Conservation (phyloP, 2,888 invertebrate genomes). For the Flexamia atlantica region DNA sequence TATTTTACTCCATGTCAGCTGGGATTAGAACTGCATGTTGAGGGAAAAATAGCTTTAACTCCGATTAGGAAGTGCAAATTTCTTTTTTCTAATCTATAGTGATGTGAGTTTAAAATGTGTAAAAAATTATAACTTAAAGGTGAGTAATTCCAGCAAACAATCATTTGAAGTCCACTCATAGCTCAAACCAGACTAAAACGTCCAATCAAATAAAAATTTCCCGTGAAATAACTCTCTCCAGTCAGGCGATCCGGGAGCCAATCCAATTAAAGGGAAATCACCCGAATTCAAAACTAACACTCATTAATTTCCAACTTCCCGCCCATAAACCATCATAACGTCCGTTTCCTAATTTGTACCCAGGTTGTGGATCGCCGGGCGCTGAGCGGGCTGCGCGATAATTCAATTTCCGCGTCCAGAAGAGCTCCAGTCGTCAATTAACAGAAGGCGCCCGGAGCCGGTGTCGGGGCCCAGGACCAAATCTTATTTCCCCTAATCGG, state of each 20-base stretch:
- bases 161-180: not conserved
- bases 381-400: constrained; percentile 16
- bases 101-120: too few species aligned
- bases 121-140: too few species aligned
- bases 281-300: constrained; percentile 52
- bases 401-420: constrained; percentile 37
- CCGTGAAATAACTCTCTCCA: constrained; percentile 13
- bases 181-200: too few species aligned
- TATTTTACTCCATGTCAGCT: too few species aligned
- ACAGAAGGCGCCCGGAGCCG: not conserved
- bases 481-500: constrained; percentile 54
- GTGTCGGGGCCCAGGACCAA: not conserved
- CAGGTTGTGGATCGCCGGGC: constrained; percentile 6
- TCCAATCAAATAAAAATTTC: not conserved
- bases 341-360: constrained; percentile 47
- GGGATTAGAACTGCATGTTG: too few species aligned
- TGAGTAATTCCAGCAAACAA: too few species aligned
- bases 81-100: too few species aligned
- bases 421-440: constrained; percentile 44
- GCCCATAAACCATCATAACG: constrained; percentile 53
- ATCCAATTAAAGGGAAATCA: constrained; percentile 56
- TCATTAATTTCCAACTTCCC: constrained; percentile 56
- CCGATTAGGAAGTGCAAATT: too few species aligned
- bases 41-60: too few species aligned
- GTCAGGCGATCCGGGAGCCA: constrained; percentile 10